These are phyloP conservation scores for Auanema freiburgensis DNA, from an alignment of 2,888 invertebrate genomes.

Conservation along the genomic window DNA sequence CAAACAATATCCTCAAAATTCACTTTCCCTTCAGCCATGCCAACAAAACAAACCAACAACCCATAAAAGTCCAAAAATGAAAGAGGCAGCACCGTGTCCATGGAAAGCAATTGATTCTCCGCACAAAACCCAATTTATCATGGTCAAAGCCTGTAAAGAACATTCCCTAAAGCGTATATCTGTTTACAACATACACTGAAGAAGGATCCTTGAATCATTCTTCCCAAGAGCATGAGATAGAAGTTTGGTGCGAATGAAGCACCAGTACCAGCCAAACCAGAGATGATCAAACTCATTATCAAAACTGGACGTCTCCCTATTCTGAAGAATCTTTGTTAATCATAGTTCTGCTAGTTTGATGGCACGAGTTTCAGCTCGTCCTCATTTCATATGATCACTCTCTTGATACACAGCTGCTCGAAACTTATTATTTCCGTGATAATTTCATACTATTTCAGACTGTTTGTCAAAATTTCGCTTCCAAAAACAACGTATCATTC, in stretches of 20 bases:
- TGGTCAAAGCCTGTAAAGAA: constrained; percentile 31
- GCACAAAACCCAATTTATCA: constrained; percentile 45
- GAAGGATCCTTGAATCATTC: constrained; percentile 37
- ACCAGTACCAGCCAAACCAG: constrained; percentile 30
- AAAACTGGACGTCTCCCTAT: constrained; percentile 37
- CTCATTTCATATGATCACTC: too few relatives aligned
- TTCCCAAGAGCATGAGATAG: constrained; percentile 25
- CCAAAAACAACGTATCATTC: too few relatives aligned
- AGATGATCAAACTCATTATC: constrained; percentile 29
- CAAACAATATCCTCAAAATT: constrained; percentile 41
- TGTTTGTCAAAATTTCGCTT: too few relatives aligned
- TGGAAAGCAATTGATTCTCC: constrained; percentile 37
- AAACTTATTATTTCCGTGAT: too few relatives aligned
- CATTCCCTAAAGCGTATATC: too few relatives aligned
- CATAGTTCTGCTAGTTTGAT: too few relatives aligned
- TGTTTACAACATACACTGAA: constrained; percentile 25
- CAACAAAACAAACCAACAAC: constrained; percentile 14
- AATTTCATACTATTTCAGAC: too few relatives aligned
- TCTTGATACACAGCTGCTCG: too few relatives aligned
- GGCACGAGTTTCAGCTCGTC: too few relatives aligned
- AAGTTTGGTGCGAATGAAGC: constrained; percentile 37
- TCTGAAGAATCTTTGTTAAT: too few relatives aligned
- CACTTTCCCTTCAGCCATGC: too few relatives aligned
- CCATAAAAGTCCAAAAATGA: constrained; percentile 38
- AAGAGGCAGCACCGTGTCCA: constrained; percentile 35